These are phyloP conservation scores for Drosophila seguyi DNA, from an alignment of 1,140 invertebrate genomes.

Conservation along the genomic window DNA sequence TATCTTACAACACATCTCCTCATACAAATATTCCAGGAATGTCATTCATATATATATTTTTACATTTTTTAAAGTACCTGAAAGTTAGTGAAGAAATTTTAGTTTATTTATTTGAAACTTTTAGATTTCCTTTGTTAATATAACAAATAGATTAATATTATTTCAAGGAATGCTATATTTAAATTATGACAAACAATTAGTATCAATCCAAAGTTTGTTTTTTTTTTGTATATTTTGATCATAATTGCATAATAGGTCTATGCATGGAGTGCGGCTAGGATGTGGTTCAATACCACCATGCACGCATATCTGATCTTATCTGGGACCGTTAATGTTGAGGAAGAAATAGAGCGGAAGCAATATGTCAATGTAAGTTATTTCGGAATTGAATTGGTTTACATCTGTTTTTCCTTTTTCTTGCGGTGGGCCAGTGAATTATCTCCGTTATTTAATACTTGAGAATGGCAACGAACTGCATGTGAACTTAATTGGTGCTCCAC, in stretches of 20 bases:
- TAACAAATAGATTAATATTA: neutral
- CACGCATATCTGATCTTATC: neutral
- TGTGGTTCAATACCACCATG: neutral
- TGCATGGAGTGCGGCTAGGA: neutral
- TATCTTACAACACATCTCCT: too few species aligned
- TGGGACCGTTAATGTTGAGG: neutral
- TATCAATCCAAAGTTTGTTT: neutral
- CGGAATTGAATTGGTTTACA: neutral
- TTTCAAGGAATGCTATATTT: neutral
- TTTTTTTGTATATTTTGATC: neutral
- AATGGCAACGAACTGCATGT: neutral
- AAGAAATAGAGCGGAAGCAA: neutral
- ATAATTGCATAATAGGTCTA: neutral
- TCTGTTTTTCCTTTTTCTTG: neutral
- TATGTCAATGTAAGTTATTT: neutral
- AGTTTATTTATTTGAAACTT: neutral
- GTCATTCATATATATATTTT: neutral
- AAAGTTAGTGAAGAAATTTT: neutral
- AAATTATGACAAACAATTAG: neutral
- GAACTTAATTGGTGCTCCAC: too few species aligned
- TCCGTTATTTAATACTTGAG: too few species aligned
- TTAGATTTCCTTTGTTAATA: neutral
- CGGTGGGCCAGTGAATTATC: neutral
- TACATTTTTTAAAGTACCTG: too few species aligned
- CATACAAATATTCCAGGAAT: too few species aligned